Conservation (phyloP, 92 coral and sea anemone genomes). For the Nematostella vectensis region DNA sequence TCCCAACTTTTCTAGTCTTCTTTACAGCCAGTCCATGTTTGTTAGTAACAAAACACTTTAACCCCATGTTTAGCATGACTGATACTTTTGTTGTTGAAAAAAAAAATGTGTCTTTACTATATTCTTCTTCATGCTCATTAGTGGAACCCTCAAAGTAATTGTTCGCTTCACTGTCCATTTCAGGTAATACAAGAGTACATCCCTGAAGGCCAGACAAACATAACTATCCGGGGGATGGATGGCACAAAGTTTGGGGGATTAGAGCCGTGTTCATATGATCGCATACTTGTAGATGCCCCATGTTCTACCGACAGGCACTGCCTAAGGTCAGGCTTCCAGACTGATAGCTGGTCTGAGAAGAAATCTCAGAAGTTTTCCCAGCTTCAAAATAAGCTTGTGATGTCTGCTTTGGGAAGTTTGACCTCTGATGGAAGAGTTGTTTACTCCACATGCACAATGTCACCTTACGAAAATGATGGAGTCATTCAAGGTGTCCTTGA, state of each 20-base stretch:
- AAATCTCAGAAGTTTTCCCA: slow-evolving; percentile 14
- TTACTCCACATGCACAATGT: slow-evolving; percentile 57
- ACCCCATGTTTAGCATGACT: too few relatives aligned
- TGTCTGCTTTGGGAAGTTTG: slow-evolving; percentile 35
- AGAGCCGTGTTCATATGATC: slow-evolving; percentile 40
- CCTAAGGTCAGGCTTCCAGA: slow-evolving; percentile 23
- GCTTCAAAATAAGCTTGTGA: slow-evolving; percentile 27
- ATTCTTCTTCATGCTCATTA: too few relatives aligned
- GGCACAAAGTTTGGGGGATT: slow-evolving; percentile 31
- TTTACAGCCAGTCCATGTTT: too few relatives aligned
- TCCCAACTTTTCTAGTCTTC: too few relatives aligned
- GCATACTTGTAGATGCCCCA: slow-evolving; percentile 47
- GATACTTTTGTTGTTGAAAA: too few relatives aligned
- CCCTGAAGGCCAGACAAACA: slow-evolving; percentile 16
- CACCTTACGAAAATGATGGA: slow-evolving; percentile 43
- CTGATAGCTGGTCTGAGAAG: slow-evolving; percentile 38
- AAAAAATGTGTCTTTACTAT: too few relatives aligned
- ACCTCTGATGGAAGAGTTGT: slow-evolving; percentile 35
- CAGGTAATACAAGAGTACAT: slow-evolving; percentile 46
- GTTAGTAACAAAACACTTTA: too few relatives aligned
- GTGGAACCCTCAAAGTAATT: too few relatives aligned
- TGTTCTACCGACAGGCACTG: slow-evolving; percentile 50
- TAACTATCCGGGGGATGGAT: slow-evolving; percentile 7
- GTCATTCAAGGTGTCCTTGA: slow-evolving; percentile 24
- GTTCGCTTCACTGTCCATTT: too few relatives aligned